Conservation (phyloP, 2,888 invertebrate species). For the Nephrocerus scutellatus region DNA sequence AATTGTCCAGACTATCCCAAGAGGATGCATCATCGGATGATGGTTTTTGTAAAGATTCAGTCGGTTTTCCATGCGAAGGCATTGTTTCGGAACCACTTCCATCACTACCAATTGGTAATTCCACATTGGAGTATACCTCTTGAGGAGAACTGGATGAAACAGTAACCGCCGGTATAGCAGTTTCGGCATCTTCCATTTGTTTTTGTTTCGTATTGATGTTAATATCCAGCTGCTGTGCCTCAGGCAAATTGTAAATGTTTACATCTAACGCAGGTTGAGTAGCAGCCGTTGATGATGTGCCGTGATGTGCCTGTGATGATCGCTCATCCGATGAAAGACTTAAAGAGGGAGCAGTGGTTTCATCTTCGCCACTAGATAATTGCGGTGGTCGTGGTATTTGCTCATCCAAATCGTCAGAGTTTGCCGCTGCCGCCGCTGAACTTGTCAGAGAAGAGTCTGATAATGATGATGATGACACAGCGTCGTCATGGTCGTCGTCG, state of each 20-base stretch:
- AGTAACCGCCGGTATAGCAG: constrained; percentile 11
- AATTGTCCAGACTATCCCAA: constrained; percentile 42
- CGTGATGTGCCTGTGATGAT: constrained; percentile 10
- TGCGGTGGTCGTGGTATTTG: constrained; percentile 28
- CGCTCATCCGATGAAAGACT: no score
- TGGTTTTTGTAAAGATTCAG: constrained; percentile 3
- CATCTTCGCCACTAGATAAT: constrained; percentile 15
- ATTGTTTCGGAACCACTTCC: constrained; percentile 10
- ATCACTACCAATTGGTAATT: no score
- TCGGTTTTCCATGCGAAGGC: constrained; percentile 1
- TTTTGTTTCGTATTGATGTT: constrained; percentile 13
- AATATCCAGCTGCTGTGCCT: no score
- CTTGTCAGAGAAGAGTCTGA: no score
- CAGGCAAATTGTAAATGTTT: constrained; percentile 35
- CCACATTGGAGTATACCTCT: no score
- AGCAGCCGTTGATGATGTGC: constrained; percentile 10
- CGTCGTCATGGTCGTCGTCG: constrained; percentile 15
- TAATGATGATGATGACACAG: no score
- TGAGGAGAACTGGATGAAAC: constrained; percentile 12
- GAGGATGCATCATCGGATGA: constrained; percentile 25
- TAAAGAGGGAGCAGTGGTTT: constrained; percentile 10
- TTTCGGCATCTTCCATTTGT: background rate
- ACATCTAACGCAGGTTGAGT: constrained; percentile 24
- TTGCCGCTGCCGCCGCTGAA: constrained; percentile 8
- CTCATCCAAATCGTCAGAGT: constrained; percentile 15